Base-by-base conservation (phyloP, 92 coral and sea anemone species). In the Umimayanthus kanabou region DNA sequence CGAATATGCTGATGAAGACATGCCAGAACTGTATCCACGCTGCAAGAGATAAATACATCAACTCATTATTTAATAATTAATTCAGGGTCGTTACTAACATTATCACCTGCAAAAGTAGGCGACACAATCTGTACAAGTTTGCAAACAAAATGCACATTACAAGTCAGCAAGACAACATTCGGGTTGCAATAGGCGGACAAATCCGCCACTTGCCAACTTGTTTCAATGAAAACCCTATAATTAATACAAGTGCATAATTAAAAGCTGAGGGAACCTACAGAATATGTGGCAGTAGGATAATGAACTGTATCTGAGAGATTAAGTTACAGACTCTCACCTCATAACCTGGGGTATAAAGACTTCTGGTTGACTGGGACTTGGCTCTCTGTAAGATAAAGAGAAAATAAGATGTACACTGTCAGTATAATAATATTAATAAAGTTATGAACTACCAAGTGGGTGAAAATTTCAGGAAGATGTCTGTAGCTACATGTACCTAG, bases 351-450 rank as follows among this genome's bases (percentile, higher is more conserved):
- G 61, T 83, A 37, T 83, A 83, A 29, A 83, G 87, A 43, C 25
- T 47, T 47, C 78, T 69, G 77, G 87, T 83, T 6, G 87, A 83
- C 66, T 83, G 87, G 22, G 87, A 83, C 78, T 80, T 80, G 47
- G 20, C 23, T 57, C 87, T 83, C 87, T 83, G 78, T 49, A 33
- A 18, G 39, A 81, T 16, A 5, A 82, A 39, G 18, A 11, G 13
- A 61, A 16, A n/a, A 47, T 65, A 30, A 37, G 47, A 58, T 47
- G 23, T 28, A 5, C 50, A 33, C 37, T 33, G 70, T 29, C 39
- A 25, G 13, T n/a, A 79, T 30, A 79, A 11, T 6, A 2, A 33
- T 30, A 40, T 37, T 57, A 57, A 16, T 57, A 14, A 4, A 1
- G 2, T 22, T 57, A 23, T 69, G 8, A 65, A 65, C 29, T 69